Evolutionary conservation across 2,888 invertebrate species (phyloP).

Genomic region (Nomada fabriciana): DNA sequence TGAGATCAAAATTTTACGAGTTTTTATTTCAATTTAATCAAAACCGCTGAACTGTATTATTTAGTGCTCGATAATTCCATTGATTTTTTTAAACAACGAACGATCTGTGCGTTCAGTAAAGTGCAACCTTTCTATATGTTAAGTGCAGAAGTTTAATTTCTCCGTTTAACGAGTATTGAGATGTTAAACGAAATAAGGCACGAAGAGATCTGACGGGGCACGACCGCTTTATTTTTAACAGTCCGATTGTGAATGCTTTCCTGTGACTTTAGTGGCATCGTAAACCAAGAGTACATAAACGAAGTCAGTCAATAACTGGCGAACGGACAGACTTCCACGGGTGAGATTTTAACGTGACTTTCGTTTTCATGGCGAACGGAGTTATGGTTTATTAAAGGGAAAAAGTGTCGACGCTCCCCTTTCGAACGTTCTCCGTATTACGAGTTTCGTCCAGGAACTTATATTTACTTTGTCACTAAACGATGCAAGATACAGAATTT

Average conservation of each 20-base stretch:
- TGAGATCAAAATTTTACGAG: too few relatives aligned
- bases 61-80: neutral
- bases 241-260: slow-evolving; percentile 56
- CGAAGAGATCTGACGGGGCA: slow-evolving; percentile 19
- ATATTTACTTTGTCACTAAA: slow-evolving; percentile 14
- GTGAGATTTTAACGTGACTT: slow-evolving; percentile 72
- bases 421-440: slow-evolving; percentile 18
- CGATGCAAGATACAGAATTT: too few relatives aligned
- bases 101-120: neutral
- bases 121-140: neutral
- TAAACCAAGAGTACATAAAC: slow-evolving; percentile 83
- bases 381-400: slow-evolving; percentile 80
- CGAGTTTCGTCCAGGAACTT: neutral
- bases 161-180: neutral
- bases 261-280: slow-evolving; percentile 78
- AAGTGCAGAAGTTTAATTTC: slow-evolving; percentile 2
- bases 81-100: neutral
- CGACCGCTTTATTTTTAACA: slow-evolving; percentile 76
- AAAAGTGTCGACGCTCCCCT: slow-evolving; percentile 62
- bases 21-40: too few relatives aligned
- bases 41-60: neutral
- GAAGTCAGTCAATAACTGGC: slow-evolving; percentile 82
- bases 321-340: slow-evolving; percentile 49
- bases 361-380: slow-evolving; percentile 78
- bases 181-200: slow-evolving; percentile 40